These are phyloP conservation scores for Drosophila mimetica DNA, from an alignment of 2,888 invertebrate genomes.

Conservation along the genomic window DNA sequence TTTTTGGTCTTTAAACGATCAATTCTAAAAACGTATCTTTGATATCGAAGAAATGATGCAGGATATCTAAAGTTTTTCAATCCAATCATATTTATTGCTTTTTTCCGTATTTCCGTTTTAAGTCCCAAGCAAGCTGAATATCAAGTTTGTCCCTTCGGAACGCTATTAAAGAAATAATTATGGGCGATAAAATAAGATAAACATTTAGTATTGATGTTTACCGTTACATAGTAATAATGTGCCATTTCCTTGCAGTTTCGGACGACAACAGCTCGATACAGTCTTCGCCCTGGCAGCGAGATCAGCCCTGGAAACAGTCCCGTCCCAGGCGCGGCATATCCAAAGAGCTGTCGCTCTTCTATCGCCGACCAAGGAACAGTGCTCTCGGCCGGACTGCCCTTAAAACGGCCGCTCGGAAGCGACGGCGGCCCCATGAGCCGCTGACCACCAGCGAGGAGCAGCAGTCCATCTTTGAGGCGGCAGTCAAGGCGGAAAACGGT, in stretches of 20 bases:
- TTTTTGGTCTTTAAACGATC: no score
- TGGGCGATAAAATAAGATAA: no score
- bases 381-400: constrained; percentile 71
- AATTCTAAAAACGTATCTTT: no score
- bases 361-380: constrained; percentile 78
- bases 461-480: constrained; percentile 52
- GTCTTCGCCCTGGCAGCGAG: constrained; percentile 95
- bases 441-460: constrained; percentile 47
- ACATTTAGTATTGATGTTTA: no score
- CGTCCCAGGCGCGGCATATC: constrained; percentile 90
- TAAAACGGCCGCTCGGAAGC: constrained; percentile 85
- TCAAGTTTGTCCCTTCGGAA: no score
- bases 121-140: no score
- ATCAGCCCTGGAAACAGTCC: constrained; percentile 95
- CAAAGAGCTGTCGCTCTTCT: constrained; percentile 89
- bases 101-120: no score
- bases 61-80: no score
- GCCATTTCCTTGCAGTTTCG: constrained; percentile 86
- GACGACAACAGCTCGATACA: constrained; percentile 96
- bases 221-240: not conserved
- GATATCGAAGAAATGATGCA: no score
- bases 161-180: no score
- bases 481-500: constrained; percentile 55
- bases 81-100: no score
- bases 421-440: constrained; percentile 88